Percentiles rank a stretch among this genome's conserved stretches.
Conservation (phyloP, 2,797 vertebrate species). For the Xenentodon cancila region DNA sequence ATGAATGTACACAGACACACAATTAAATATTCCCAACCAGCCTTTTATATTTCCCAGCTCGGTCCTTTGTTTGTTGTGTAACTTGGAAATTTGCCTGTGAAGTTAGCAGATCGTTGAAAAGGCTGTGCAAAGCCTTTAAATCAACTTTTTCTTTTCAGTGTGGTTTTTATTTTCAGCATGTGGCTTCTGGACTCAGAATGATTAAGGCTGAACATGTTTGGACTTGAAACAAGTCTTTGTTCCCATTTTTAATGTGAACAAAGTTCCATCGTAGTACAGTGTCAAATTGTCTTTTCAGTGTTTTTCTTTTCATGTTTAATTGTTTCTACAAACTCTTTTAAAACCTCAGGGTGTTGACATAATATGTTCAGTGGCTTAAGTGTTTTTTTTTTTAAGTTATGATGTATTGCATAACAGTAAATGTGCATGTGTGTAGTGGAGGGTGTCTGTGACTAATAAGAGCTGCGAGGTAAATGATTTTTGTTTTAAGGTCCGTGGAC, state of each 20-base stretch:
- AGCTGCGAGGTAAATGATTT: background rate
- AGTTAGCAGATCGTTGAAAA: background rate
- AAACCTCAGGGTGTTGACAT: background rate
- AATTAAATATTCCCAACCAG: background rate
- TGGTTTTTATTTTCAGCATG: too few species aligned
- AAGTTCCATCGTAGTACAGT: too few species aligned
- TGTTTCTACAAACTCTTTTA: slow-evolving; percentile 1
- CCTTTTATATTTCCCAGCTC: background rate
- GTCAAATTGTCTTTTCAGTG: background rate
- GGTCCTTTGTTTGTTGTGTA: background rate
- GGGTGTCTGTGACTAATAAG: slow-evolving; percentile 7
- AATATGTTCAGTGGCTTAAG: background rate
- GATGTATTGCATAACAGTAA: background rate
- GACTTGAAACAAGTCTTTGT: background rate
- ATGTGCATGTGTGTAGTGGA: background rate
- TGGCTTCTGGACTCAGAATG: background rate
- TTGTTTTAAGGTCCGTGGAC: too few species aligned
- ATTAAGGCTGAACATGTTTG: background rate
- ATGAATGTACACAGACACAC: background rate
- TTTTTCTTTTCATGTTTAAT: background rate
- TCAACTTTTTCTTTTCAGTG: background rate
- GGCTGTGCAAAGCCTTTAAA: background rate
- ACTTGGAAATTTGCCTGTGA: background rate
- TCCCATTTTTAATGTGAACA: background rate
- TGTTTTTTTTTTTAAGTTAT: background rate